Evolutionary conservation across 2,113 vertebrate species (phyloP).

Genomic region (Pantherophis guttatus): DNA sequence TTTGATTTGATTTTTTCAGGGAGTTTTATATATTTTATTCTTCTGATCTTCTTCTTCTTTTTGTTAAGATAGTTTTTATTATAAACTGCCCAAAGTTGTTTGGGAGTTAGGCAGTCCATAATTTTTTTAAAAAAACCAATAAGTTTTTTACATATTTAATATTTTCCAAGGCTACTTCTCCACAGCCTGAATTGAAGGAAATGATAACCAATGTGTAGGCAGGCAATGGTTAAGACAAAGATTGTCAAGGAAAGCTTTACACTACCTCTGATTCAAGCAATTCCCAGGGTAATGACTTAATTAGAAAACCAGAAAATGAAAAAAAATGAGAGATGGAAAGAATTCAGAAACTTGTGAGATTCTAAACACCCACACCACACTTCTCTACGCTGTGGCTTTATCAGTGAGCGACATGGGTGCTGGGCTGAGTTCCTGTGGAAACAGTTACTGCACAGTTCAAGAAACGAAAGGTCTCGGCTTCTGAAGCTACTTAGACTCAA

Average conservation of each 20-base stretch:
- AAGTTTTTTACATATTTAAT: background rate
- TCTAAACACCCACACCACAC: conserved; percentile 57
- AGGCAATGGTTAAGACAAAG: background rate
- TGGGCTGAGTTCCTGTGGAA: conserved; percentile 72
- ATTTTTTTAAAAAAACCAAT: background rate
- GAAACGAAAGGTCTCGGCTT: background rate
- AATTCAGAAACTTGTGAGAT: conserved; percentile 44
- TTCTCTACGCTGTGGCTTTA: conserved; percentile 50
- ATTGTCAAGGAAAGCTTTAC: background rate
- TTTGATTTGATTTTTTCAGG: background rate
- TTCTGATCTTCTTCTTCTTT: background rate
- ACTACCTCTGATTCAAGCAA: background rate
- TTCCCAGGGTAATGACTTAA: conserved; percentile 30
- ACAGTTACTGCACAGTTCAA: conserved; percentile 50
- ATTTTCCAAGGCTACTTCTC: background rate
- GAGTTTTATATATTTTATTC: background rate
- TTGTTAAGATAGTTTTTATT: background rate
- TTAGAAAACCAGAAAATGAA: conserved; percentile 65
- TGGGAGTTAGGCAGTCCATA: background rate
- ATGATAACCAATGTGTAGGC: background rate
- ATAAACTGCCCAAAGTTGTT: background rate
- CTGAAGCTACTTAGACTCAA: background rate
- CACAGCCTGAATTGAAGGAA: background rate
- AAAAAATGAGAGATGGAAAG: conserved; percentile 61
- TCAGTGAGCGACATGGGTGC: conserved; percentile 56